Percentiles rank a stretch among this genome's conserved stretches.
Evolutionary conservation across 2,888 invertebrate species (phyloP).

Genomic region (Amphimallon solstitiale): DNA sequence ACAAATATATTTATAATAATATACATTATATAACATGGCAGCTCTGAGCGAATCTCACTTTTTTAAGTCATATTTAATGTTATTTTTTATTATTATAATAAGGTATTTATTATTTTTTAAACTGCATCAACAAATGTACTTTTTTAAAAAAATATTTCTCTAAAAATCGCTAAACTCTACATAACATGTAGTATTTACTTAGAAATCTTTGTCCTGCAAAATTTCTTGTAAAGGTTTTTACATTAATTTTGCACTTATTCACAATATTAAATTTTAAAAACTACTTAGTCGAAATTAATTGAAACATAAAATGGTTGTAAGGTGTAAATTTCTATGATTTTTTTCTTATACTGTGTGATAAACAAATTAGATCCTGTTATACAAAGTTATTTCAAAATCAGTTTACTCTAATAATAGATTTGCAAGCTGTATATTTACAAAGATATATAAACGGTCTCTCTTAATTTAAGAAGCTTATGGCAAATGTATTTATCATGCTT

Average conservation of each 20-base stretch:
- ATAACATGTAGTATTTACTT: constrained; percentile 31
- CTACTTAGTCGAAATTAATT: no score
- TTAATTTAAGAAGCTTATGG: no score
- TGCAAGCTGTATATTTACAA: no score
- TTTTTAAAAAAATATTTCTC: constrained; percentile 37
- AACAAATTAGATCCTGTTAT: no score
- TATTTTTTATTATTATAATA: constrained; percentile 25
- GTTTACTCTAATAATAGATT: no score
- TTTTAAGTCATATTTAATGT: constrained; percentile 29
- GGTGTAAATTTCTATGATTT: no score
- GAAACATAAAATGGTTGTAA: no score
- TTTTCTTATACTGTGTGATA: no score
- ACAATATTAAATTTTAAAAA: no score
- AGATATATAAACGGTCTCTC: no score
- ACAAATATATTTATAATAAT: constrained; percentile 31
- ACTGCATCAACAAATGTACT: constrained; percentile 34
- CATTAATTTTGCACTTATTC: neutral
- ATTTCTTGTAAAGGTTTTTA: neutral
- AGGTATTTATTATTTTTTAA: constrained; percentile 20
- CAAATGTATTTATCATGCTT: no score
- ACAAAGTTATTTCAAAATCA: no score
- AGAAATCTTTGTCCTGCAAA: neutral
- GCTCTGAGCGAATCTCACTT: constrained; percentile 50
- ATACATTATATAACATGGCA: constrained; percentile 45
- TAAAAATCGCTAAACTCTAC: constrained; percentile 34